Evolutionary conservation across 2,113 vertebrate genomes (phyloP).

Genomic region (Eublepharis macularius): DNA sequence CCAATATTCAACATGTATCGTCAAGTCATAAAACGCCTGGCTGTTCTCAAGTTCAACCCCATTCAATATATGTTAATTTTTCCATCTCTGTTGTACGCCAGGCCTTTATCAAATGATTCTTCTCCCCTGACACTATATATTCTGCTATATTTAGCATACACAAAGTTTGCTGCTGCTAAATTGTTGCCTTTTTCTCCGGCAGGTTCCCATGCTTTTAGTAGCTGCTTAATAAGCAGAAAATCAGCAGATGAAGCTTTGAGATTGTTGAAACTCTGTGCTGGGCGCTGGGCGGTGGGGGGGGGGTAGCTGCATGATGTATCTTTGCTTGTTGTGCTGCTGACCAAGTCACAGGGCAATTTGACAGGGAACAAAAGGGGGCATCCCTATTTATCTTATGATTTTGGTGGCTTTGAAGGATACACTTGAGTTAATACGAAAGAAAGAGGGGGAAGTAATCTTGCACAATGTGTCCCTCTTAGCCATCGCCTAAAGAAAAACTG

Average conservation of each 20-base stretch:
- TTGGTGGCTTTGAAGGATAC: background rate
- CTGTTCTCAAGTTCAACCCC: too few species aligned
- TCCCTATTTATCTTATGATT: background rate
- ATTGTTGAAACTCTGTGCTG: background rate
- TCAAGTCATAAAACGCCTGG: too few species aligned
- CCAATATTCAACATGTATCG: too few species aligned
- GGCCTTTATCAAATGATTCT: too few species aligned
- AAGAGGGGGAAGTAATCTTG: background rate
- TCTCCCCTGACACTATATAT: too few species aligned
- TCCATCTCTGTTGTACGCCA: too few species aligned
- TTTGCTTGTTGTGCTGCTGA: background rate
- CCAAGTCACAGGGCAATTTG: background rate
- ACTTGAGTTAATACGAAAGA: background rate
- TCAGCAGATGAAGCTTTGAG: background rate
- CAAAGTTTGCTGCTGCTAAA: background rate
- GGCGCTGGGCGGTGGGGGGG: background rate
- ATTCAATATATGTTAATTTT: too few species aligned
- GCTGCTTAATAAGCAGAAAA: background rate
- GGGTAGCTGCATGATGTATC: background rate
- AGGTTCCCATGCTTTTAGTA: background rate
- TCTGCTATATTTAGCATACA: too few species aligned
- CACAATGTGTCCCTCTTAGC: background rate
- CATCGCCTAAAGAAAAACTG: background rate
- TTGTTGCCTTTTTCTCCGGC: background rate
- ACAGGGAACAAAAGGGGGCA: background rate